Conservation (phyloP, 2,888 invertebrate genomes). For the Agrilus cyanescens region DNA sequence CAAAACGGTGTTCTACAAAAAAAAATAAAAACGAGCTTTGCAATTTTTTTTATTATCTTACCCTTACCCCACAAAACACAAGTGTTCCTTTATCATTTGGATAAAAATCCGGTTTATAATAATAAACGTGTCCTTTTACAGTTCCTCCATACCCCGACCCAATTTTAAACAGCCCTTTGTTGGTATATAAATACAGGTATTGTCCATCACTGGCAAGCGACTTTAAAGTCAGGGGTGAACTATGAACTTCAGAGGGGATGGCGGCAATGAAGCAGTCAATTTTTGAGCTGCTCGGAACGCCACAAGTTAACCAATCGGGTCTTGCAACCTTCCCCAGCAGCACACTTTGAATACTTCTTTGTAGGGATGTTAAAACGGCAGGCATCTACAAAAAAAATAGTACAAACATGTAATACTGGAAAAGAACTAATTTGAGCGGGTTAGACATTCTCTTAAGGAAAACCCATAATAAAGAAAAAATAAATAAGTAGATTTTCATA, state of each 20-base stretch:
- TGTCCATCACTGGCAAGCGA: conserved; percentile 83
- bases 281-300: conserved; percentile 67
- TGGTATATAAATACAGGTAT: conserved; percentile 76
- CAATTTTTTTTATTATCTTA: not conserved
- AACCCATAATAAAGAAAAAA: too few species aligned
- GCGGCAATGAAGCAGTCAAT: conserved; percentile 55
- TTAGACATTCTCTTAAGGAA: too few species aligned
- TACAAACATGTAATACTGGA: conserved; percentile 4
- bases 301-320: conserved; percentile 82
- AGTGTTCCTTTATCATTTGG: conserved; percentile 75
- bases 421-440: not conserved
- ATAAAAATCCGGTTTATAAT: conserved; percentile 71
- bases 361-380: conserved; percentile 69
- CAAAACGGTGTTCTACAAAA: not conserved
- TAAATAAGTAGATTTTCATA: too few species aligned
- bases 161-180: conserved; percentile 78
- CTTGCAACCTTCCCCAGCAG: conserved; percentile 71
- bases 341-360: conserved; percentile 80
- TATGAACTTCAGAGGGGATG: conserved; percentile 39
- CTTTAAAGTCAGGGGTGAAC: conserved; percentile 36
- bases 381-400: conserved; percentile 52
- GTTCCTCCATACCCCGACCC: conserved; percentile 93
- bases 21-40: not conserved
- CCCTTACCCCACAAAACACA: conserved; percentile 69
- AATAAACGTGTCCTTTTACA: conserved; percentile 79